These are phyloP conservation scores for Istiophorus platypterus DNA, from an alignment of 2,113 vertebrate genomes.

Conservation along the genomic window DNA sequence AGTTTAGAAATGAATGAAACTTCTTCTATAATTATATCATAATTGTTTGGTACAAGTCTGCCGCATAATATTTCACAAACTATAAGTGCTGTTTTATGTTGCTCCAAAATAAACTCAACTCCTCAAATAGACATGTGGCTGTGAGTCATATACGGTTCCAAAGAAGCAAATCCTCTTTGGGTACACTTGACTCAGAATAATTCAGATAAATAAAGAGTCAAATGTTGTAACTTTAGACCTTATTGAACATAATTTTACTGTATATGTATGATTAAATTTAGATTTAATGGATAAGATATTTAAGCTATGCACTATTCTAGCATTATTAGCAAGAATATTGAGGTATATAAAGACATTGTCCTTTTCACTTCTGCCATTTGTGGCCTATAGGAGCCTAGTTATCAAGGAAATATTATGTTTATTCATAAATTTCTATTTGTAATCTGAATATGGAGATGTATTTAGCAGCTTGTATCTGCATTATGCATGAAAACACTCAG, in stretches of 20 bases:
- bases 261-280: not conserved
- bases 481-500: constrained; percentile 49
- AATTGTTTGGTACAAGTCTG: constrained; percentile 19
- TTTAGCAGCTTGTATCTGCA: constrained; percentile 56
- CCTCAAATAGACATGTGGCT: constrained; percentile 8
- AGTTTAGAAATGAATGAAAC: constrained; percentile 14
- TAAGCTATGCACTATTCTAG: not conserved
- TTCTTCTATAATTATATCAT: not conserved
- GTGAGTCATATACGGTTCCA: not conserved
- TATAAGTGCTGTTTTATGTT: constrained; percentile 4
- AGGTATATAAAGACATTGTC: constrained; percentile 3
- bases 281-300: not conserved
- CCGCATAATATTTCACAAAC: constrained; percentile 2
- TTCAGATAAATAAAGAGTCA: not conserved
- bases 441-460: constrained; percentile 61
- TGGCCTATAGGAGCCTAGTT: constrained; percentile 25
- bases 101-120: constrained; percentile 16
- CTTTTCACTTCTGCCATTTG: constrained; percentile 29
- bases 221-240: not conserved
- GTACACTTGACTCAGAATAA: not conserved
- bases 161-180: not conserved
- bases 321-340: constrained; percentile 22
- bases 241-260: not conserved
- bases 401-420: constrained; percentile 49
- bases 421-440: constrained; percentile 57